Conservation (phyloP, 2,797 vertebrate genomes). For the Prionace glauca region DNA sequence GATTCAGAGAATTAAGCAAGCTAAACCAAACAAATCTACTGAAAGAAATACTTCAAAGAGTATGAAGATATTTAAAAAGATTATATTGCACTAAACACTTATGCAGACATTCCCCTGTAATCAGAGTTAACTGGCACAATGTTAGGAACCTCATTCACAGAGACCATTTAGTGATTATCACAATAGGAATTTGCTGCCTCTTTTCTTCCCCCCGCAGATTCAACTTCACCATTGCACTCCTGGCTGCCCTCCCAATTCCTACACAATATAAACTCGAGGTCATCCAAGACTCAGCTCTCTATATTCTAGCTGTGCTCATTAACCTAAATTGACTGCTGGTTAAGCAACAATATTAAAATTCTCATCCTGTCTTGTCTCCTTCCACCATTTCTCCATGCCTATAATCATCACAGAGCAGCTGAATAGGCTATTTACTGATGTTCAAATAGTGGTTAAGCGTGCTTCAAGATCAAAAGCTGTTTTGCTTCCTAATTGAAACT, state of each 20-base stretch:
- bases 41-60: background rate
- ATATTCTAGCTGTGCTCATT: too few species aligned
- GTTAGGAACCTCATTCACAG: too few species aligned
- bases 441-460: background rate
- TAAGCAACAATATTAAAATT: too few species aligned
- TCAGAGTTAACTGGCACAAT: too few species aligned
- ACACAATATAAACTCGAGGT: too few species aligned
- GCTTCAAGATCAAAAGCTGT: background rate
- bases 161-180: too few species aligned
- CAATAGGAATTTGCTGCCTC: too few species aligned
- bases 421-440: background rate
- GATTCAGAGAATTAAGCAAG: background rate
- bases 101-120: background rate
- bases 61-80: background rate
- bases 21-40: background rate
- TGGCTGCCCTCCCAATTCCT: too few species aligned
- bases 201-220: too few species aligned
- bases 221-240: too few species aligned
- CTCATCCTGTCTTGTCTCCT: background rate
- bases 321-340: too few species aligned
- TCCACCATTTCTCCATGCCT: background rate
- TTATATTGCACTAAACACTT: background rate
- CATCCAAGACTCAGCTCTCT: too few species aligned
- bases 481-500: background rate
- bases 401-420: background rate